phyloP scores from a whole-genome alignment of 1,140 invertebrate genomes.

The Drosophila bifasciata region DNA sequence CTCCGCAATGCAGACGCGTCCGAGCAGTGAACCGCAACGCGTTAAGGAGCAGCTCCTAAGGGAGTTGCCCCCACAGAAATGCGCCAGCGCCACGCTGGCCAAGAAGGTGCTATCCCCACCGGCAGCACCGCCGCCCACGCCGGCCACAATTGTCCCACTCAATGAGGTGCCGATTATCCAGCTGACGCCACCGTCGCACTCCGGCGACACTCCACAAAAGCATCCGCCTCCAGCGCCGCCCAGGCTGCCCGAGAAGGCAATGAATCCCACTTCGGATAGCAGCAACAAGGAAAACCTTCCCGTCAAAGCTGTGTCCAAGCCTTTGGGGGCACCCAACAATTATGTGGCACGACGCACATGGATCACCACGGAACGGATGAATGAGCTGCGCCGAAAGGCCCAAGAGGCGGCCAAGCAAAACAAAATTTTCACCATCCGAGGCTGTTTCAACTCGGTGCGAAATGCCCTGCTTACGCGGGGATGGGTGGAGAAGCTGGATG shows the following conservation, averaged over 20 bases:
- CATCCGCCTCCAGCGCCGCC: not conserved
- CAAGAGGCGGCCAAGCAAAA: slow-evolving; percentile 85
- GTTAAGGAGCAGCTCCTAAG: slow-evolving; percentile 28
- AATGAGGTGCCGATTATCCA: slow-evolving; percentile 56
- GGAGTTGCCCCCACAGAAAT: slow-evolving; percentile 30
- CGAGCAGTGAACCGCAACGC: slow-evolving; percentile 62
- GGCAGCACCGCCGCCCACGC: slow-evolving; percentile 46
- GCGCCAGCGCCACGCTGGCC: slow-evolving; percentile 58
- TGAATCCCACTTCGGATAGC: slow-evolving; percentile 7
- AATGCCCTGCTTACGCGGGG: slow-evolving; percentile 86
- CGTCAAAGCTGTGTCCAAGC: slow-evolving; percentile 2
- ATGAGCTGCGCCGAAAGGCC: slow-evolving; percentile 84
- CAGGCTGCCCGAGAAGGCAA: not conserved
- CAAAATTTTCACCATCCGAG: slow-evolving; percentile 85
- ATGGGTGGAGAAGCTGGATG: slow-evolving; percentile 88
- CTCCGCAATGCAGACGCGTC: slow-evolving; percentile 63
- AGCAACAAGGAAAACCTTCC: slow-evolving; percentile 60
- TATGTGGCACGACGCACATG: slow-evolving; percentile 77
- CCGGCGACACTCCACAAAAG: slow-evolving; percentile 23
- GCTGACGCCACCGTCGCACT: slow-evolving; percentile 44
- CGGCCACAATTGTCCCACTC: slow-evolving; percentile 26
- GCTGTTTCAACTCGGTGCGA: slow-evolving; percentile 79
- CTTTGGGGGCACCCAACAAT: slow-evolving; percentile 60
- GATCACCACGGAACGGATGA: slow-evolving; percentile 85
- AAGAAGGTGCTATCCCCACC: slow-evolving; percentile 36